Percentiles rank a stretch among this genome's conserved stretches.
These are phyloP conservation scores for Cryptoleucopteryx plumbea DNA, from an alignment of 2,113 vertebrate species.

Conservation along the genomic window DNA sequence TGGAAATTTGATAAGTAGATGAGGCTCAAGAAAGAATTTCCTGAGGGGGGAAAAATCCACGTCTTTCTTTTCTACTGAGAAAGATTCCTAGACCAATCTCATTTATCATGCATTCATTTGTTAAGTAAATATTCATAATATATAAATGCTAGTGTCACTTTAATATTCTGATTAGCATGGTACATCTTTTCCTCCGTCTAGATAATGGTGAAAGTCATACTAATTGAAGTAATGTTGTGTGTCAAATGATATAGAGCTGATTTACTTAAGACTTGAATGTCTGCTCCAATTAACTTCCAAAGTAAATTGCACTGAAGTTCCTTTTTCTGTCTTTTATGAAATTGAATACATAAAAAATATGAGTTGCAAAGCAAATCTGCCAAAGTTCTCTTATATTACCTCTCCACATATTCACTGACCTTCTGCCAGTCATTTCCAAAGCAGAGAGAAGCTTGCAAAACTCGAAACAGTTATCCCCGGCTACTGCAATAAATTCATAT, in stretches of 20 bases:
- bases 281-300: slow-evolving; percentile 44
- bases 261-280: slow-evolving; percentile 48
- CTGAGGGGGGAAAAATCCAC: neutral
- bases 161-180: slow-evolving; percentile 47
- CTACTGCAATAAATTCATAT: neutral
- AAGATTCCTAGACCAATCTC: neutral
- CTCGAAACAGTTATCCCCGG: neutral
- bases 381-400: neutral
- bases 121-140: slow-evolving; percentile 62
- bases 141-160: slow-evolving; percentile 41
- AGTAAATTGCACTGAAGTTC: neutral
- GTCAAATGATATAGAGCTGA: slow-evolving; percentile 54
- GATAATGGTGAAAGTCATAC: slow-evolving; percentile 50
- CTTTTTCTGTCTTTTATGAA: neutral
- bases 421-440: neutral
- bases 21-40: neutral
- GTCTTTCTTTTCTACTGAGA: neutral
- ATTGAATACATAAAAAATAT: neutral
- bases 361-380: neutral
- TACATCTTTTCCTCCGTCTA: slow-evolving; percentile 25
- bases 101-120: slow-evolving; percentile 35
- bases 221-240: slow-evolving; percentile 56
- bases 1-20: neutral
- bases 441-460: neutral
- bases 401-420: neutral